Evolutionary conservation across 2,797 vertebrate species (phyloP).

Genomic region (Bryconaethiops microstoma): DNA sequence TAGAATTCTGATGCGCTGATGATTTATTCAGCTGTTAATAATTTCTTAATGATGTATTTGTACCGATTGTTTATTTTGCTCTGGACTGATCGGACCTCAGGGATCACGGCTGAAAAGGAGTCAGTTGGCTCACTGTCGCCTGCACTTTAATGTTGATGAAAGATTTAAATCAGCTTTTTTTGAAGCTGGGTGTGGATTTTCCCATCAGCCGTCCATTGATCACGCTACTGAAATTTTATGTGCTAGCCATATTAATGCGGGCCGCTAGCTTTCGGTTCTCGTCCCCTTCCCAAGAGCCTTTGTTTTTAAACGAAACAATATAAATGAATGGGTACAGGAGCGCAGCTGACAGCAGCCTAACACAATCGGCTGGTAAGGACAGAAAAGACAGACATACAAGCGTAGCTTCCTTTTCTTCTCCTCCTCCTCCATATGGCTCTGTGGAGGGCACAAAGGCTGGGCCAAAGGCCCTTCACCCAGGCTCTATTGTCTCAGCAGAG

Average conservation of each 20-base stretch:
- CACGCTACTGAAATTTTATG: not conserved
- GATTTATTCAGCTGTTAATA: too few species aligned
- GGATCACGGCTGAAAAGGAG: too few species aligned
- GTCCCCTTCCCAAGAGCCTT: not conserved
- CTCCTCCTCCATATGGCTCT: slow-evolving; percentile 41
- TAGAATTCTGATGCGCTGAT: too few species aligned
- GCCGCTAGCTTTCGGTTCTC: not conserved
- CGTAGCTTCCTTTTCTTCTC: slow-evolving; percentile 23
- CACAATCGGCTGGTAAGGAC: not conserved
- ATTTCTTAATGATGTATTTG: too few species aligned
- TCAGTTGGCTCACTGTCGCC: too few species aligned
- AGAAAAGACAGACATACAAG: slow-evolving; percentile 5
- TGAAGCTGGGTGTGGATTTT: not conserved
- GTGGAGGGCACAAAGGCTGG: slow-evolving; percentile 12
- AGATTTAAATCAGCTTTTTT: too few species aligned
- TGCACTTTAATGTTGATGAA: too few species aligned
- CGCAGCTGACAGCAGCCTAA: not conserved
- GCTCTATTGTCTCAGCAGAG: slow-evolving; percentile 42
- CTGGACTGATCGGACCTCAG: too few species aligned
- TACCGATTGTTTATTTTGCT: too few species aligned
- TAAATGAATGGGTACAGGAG: not conserved
- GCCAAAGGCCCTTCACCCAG: slow-evolving; percentile 25
- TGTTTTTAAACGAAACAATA: not conserved
- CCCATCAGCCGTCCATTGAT: not conserved
- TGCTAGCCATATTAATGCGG: not conserved